These are phyloP conservation scores for Calypte anna DNA, from an alignment of 2,113 vertebrate genomes.

Conservation along the genomic window DNA sequence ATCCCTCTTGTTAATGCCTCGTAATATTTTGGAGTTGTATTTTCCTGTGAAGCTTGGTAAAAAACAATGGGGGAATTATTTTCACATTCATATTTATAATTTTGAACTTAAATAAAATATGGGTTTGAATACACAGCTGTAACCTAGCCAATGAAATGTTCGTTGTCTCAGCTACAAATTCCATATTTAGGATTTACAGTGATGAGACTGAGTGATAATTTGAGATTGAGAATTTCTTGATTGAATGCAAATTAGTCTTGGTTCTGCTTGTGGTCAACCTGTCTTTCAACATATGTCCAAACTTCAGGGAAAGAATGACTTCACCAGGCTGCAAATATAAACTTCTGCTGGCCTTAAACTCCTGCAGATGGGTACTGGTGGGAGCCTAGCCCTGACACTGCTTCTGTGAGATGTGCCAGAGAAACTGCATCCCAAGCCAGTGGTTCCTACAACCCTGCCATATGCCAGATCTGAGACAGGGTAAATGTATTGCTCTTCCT, in stretches of 20 bases:
- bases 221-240: not conserved
- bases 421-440: not conserved
- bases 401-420: not conserved
- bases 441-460: fast-evolving
- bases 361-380: not conserved
- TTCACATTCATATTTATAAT: not conserved
- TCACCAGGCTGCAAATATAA: fast-evolving
- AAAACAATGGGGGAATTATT: not conserved
- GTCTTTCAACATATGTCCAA: not conserved
- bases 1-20: not conserved
- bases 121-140: not conserved
- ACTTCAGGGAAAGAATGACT: not conserved
- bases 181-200: not conserved
- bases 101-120: not conserved
- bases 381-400: not conserved
- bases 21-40: not conserved
- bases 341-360: not conserved
- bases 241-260: not conserved
- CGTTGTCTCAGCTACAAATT: not conserved
- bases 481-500: fast-evolving
- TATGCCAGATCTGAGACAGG: fast-evolving
- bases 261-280: not conserved
- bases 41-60: not conserved
- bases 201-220: not conserved
- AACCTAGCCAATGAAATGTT: not conserved